Base-by-base conservation (phyloP, 2,113 vertebrate species). In the Abramis brama region DNA sequence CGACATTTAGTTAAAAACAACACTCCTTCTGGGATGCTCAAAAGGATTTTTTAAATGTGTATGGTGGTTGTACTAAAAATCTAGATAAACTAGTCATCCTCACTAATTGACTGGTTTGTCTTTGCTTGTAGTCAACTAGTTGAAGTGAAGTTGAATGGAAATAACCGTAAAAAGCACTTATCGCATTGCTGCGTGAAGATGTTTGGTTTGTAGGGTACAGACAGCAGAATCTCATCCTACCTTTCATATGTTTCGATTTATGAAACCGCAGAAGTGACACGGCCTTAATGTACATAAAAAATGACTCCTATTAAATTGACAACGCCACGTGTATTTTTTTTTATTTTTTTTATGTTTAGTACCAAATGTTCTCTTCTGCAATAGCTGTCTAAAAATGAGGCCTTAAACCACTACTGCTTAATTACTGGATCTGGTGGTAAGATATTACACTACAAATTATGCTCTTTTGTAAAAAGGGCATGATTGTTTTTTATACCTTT, bases 391-490 rank as follows among this genome's bases (percentile, higher is more conserved):
- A 23, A 79, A 79, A 70, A 57, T n/a, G 68, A 78, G 60, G 76
- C 74, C 84, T 85, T 79, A 85, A 79, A 79, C 62, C 77, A 81
- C 77, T 74, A 62, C 78, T 74, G 36, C 60, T 57, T 43, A 59
- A 45, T 66, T 59, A 52, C 17, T 25, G 33, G 30, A 50, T 80
- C n/a, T 50, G 30, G 60, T 68, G 82, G 30, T 43, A 9, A 77
- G 45, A 45, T 60, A 47, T 79, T 52, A 66, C 64, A 19, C 79
- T 85, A 66, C 74, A 33, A 73, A 70, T 76, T 5, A 47, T 36
- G 33, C 17, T 1, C 57, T 82, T 73, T 79, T 30, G 11, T 83
- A 33, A 73, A 73, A 19, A 25, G 50, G 82, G 27, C 6, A 36
- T 43, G 64, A 25, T 52, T 17, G 25, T 64, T 64, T 80, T 33